Evolutionary conservation across 1,140 invertebrate species (phyloP), one percentile per base, ranked within the genome.

Genomic region (Scaptomyza graminum): DNA sequence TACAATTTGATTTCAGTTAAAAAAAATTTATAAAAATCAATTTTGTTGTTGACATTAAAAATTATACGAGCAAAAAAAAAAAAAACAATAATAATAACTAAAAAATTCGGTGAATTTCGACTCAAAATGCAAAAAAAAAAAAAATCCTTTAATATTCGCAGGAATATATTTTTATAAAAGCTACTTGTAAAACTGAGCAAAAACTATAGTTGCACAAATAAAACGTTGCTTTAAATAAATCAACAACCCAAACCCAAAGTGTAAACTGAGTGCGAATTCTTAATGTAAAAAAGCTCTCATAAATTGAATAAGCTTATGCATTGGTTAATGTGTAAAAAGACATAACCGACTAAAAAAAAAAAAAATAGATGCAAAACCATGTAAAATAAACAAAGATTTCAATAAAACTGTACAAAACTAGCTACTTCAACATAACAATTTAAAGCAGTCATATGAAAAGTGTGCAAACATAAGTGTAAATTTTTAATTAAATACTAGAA

Each of bases 41-140:
- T 85, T 85, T 80, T 82, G 82, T 85, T 85, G 78, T 87, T 85
- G 87, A 74, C 56, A 67, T 66, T 73, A 73, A 43, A 62, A 34
- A 25, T 59, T 75, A 73, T 54, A 39, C 47, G 60, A 71, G 65
- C 59, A 44, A 63, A 71, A 57, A 49, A 54, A 31, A 39, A 73
- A 70, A 76, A 68, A 61, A 55, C 64, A 37, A 39, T 47, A 52
- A 68, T 43, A 74, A 69, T 63, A 55, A 60, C n/a, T n/a, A n/a
- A 43, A 55, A 50, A 71, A 52, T 83, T 79, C 67, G 74, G 85
- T 76, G 70, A 69, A 85, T 85, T 76, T 74, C 68, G 47, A 81
- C 81, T 77, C 54, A 72, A 66, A 55, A 28, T 56, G 18, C 18
- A 28, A 7, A 28, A 11, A 41, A 7, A 28, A 11, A 41, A 1